Conservation (phyloP, 2,113 vertebrate species). For the Cottus gobio region DNA sequence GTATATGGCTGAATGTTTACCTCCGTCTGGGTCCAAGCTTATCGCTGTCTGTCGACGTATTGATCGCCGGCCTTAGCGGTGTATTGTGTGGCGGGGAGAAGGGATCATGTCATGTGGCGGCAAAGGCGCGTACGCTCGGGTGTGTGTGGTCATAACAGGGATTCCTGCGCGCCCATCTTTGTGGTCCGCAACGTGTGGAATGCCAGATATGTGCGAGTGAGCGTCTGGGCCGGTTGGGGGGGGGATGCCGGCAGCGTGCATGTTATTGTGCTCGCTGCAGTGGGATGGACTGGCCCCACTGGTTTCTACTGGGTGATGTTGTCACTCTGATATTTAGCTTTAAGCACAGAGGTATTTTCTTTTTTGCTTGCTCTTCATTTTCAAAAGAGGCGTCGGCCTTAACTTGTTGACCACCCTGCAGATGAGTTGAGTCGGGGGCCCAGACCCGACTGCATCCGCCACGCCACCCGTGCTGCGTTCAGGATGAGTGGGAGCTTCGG, state of each 20-base stretch:
- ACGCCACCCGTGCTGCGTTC: not conserved
- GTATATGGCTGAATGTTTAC: constrained; percentile 58
- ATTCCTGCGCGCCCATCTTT: constrained; percentile 68
- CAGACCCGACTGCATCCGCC: not conserved
- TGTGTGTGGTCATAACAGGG: constrained; percentile 62
- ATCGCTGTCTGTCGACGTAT: constrained; percentile 55
- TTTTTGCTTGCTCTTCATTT: constrained; percentile 27
- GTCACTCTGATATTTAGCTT: not conserved
- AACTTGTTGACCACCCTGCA: not conserved
- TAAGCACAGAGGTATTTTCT: not conserved
- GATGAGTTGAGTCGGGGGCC: not conserved
- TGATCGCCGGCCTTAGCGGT: constrained; percentile 59
- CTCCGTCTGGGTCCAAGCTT: constrained; percentile 64
- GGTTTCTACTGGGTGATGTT: not conserved
- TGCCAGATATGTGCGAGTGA: constrained; percentile 77
- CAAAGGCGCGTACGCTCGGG: constrained; percentile 47
- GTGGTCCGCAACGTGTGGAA: constrained; percentile 75
- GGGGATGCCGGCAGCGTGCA: constrained; percentile 41
- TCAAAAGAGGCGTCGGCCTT: not conserved
- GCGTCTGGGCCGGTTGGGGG: constrained; percentile 51
- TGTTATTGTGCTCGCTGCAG: constrained; percentile 52
- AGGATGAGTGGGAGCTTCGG: not conserved
- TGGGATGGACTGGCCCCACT: not conserved
- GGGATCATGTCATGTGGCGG: constrained; percentile 65
- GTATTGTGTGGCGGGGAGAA: constrained; percentile 63